Conservation (phyloP, 1,140 invertebrate genomes). For the Papilio helenus region DNA sequence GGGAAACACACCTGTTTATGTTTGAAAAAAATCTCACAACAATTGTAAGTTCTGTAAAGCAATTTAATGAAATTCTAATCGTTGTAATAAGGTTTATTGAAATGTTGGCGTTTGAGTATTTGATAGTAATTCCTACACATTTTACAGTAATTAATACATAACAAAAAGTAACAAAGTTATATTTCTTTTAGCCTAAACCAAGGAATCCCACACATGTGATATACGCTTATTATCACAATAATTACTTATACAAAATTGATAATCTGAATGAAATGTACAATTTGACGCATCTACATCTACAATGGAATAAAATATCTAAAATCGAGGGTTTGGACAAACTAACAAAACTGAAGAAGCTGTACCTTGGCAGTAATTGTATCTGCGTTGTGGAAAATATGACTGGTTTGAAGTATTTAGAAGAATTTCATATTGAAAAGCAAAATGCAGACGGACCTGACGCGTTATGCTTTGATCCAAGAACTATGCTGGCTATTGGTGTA, state of each 20-base stretch:
- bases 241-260: constrained; percentile 84
- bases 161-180: neutral
- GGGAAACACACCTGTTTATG: constrained; percentile 75
- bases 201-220: constrained; percentile 80
- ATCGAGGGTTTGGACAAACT: constrained; percentile 85
- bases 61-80: neutral
- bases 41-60: constrained; percentile 61
- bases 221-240: constrained; percentile 87
- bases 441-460: constrained; percentile 80
- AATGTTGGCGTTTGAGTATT: too few species aligned
- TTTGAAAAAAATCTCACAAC: constrained; percentile 70
- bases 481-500: constrained; percentile 84
- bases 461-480: constrained; percentile 87
- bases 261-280: constrained; percentile 84
- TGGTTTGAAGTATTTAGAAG: constrained; percentile 83
- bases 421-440: constrained; percentile 88
- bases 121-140: neutral
- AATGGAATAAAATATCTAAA: constrained; percentile 86
- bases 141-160: neutral
- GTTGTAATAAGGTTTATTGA: too few species aligned
- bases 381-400: constrained; percentile 87
- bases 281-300: constrained; percentile 86
- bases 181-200: constrained; percentile 80
- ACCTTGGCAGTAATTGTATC: constrained; percentile 87
- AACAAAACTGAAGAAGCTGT: constrained; percentile 85